Evolutionary conservation across 2,888 invertebrate genomes (phyloP), one percentile per base, ranked within the genome.

Genomic region (Galeopsomyia nigrocyanea): DNA sequence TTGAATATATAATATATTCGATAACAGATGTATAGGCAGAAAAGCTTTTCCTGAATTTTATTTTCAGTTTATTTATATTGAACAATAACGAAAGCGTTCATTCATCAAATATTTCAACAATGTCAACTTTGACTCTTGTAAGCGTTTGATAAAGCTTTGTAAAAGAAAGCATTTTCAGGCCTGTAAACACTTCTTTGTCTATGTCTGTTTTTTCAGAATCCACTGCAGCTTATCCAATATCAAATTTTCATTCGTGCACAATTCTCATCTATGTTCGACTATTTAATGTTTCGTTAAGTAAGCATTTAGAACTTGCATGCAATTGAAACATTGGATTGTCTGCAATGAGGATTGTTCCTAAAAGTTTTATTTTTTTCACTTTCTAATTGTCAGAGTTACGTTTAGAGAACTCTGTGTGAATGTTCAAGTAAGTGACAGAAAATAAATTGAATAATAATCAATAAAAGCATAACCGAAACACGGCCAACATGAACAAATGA

Each of bases 391-490:
- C 13, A 39, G 10, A 39, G 39, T 39, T 3, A 39, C 39, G 10
- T 39, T 5, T 1, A 39, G 39, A 39, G 10, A 39, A 39, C 39
- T 39, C 39, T 39, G 39, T 39, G 39, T 39, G 39, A 39, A 39
- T 56, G 46, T 67, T 22, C 31, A 39, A n/a, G 47, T 47, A 46
- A 46, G 60, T 26, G 16, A 51, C 13, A 56, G 56, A 39, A 76
- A 77, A 39, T 39, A 39, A 39, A 39, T 39, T 7, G 39, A 31
- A 39, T 39, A 68, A 61, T 68, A 63, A 67, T 64, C 39, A 65
- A 57, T 55, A 70, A 73, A 84, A 84, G 84, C 84, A 81, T 82
- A 82, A 84, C 82, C 83, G 84, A 82, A 83, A 84, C 82, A 84
- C 83, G 83, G 82, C 84, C 82, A 84, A 84, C 84, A 84, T 76